Conservation (phyloP, 1,140 invertebrate genomes). For the Leptopilina clavipes region DNA sequence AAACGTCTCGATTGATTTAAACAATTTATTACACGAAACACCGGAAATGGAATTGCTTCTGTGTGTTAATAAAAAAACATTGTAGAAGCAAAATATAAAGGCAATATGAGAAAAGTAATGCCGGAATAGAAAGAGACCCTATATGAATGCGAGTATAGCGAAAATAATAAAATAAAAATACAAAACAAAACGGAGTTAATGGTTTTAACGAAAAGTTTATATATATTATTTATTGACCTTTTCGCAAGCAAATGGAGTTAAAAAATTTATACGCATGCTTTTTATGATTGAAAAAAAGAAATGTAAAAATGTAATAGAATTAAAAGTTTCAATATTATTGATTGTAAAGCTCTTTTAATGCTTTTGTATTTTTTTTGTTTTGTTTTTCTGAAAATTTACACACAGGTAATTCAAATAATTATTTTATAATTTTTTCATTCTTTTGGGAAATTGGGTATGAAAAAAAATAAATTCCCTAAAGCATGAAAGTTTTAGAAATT, state of each 20-base stretch:
- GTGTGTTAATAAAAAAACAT: slow-evolving; percentile 11
- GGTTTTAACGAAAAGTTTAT: slow-evolving; percentile 15
- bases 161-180: slow-evolving; percentile 31
- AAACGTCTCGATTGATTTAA: slow-evolving; percentile 36
- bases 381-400: too few species aligned
- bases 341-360: too few species aligned
- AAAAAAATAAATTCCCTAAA: neutral
- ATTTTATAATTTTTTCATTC: neutral
- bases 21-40: slow-evolving; percentile 39
- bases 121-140: too few species aligned
- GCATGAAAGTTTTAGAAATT: neutral
- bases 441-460: neutral
- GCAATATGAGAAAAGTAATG: slow-evolving; percentile 29
- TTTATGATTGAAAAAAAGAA: neutral
- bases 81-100: slow-evolving; percentile 13
- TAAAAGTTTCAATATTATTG: neutral
- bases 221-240: neutral
- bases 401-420: neutral
- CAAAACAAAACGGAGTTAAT: slow-evolving; percentile 32
- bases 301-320: neutral
- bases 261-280: neutral
- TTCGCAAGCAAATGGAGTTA: neutral
- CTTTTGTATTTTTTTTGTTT: too few species aligned
- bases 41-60: slow-evolving; percentile 28
- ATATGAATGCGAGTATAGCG: slow-evolving; percentile 18